These are phyloP conservation scores for Xerus inauris DNA, from an alignment of 2,113 vertebrate species.

Conservation along the genomic window DNA sequence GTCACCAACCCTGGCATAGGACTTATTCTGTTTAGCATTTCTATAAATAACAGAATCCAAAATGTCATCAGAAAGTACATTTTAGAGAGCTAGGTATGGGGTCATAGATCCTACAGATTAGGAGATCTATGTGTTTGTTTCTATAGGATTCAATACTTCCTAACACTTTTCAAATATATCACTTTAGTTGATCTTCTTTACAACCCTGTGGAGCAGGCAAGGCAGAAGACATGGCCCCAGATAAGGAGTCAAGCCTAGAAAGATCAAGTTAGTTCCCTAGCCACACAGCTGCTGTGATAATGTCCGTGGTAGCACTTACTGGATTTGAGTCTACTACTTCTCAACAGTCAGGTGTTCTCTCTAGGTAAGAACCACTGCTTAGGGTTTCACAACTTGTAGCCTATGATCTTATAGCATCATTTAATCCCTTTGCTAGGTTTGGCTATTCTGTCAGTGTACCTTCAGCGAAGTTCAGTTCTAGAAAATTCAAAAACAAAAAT, in stretches of 20 bases:
- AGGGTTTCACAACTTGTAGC: neutral
- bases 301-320: neutral
- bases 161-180: neutral
- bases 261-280: constrained; percentile 49
- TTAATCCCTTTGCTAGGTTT: constrained; percentile 21
- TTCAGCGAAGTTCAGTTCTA: constrained; percentile 18
- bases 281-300: neutral
- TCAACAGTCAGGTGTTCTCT: neutral
- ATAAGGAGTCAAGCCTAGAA: constrained; percentile 17
- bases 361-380: neutral
- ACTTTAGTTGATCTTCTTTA: constrained; percentile 47
- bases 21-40: constrained; percentile 19
- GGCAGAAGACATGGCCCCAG: neutral
- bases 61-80: neutral
- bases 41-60: constrained; percentile 1
- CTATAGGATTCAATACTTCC: constrained; percentile 9
- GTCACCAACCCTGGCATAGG: neutral
- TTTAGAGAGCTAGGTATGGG: neutral
- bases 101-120: constrained; percentile 41
- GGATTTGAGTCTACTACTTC: constrained; percentile 23
- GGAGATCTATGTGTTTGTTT: neutral
- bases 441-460: neutral
- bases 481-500: neutral
- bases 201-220: neutral
- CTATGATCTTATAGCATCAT: neutral